Conservation (phyloP, 1,140 invertebrate species). For the Orius insidiosus region DNA sequence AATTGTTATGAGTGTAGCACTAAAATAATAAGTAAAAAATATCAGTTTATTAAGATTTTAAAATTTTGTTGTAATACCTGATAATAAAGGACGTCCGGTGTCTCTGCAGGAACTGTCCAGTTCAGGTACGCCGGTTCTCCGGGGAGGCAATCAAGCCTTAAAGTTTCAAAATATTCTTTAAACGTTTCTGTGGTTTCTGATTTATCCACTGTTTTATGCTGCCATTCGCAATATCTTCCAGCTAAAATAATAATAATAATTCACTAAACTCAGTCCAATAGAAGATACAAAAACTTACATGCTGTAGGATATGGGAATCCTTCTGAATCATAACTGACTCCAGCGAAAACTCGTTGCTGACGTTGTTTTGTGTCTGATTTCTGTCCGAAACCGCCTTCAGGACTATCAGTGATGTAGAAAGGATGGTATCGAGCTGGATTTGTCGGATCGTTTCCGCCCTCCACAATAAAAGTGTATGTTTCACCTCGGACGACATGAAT, state of each 20-base stretch:
- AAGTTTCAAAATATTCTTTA: constrained; percentile 53
- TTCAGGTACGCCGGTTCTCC: constrained; percentile 53
- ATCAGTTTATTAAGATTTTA: background rate
- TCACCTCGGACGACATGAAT: constrained; percentile 72
- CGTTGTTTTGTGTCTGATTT: constrained; percentile 47
- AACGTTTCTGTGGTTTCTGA: constrained; percentile 46
- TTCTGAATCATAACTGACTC: constrained; percentile 52
- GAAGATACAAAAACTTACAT: constrained; percentile 27
- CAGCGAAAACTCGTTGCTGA: constrained; percentile 58
- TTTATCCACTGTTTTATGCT: constrained; percentile 49
- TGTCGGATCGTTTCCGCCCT: constrained; percentile 48
- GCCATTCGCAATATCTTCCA: constrained; percentile 59
- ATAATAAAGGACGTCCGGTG: constrained; percentile 69
- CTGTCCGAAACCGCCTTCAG: constrained; percentile 66
- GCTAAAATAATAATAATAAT: constrained; percentile 26
- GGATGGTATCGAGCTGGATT: constrained; percentile 65
- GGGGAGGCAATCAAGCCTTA: constrained; percentile 52
- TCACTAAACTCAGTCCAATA: background rate
- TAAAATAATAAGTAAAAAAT: constrained; percentile 28
- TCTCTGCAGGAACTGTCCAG: constrained; percentile 65
- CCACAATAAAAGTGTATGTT: constrained; percentile 74
- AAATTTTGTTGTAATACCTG: constrained; percentile 42
- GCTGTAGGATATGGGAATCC: constrained; percentile 62
- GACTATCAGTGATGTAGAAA: constrained; percentile 78
- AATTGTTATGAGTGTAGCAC: constrained; percentile 80